These are phyloP conservation scores for Manis javanica DNA, from an alignment of 2,797 vertebrate genomes.

Conservation along the genomic window DNA sequence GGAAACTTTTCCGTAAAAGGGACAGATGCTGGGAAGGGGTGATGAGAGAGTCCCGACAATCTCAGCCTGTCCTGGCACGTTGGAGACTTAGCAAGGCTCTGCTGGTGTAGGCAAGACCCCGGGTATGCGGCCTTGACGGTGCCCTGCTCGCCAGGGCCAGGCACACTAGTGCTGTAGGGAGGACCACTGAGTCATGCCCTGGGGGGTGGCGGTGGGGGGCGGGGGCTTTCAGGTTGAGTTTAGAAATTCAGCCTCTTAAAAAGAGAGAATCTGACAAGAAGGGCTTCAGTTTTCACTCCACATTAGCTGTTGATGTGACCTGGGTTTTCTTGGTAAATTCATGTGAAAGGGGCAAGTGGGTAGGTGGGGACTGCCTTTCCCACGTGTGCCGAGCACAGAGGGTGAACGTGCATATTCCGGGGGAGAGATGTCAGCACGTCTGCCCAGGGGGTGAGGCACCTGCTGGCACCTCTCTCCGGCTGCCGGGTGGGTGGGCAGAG, in stretches of 20 bases:
- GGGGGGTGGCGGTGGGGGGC: background rate
- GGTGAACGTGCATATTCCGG: background rate
- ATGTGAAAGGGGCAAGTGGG: background rate
- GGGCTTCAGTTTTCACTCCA: conserved; percentile 47
- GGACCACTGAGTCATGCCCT: background rate
- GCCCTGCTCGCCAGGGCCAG: too few relatives aligned
- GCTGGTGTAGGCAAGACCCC: background rate
- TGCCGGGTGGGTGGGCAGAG: background rate
- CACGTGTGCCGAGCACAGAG: background rate
- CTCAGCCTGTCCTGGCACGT: too few relatives aligned
- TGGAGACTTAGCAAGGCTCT: background rate
- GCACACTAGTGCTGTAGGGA: background rate
- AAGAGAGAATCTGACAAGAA: conserved; percentile 43
- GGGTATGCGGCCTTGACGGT: background rate
- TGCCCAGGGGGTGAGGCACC: accelerated
- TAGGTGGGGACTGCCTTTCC: background rate
- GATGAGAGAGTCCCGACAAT: background rate
- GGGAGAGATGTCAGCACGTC: background rate
- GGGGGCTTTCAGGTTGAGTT: background rate
- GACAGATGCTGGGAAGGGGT: background rate
- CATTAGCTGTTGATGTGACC: conserved; percentile 15
- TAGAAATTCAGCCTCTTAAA: conserved; percentile 35
- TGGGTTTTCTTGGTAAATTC: conserved; percentile 51
- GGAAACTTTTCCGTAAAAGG: background rate
- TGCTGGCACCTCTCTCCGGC: accelerated